These are phyloP conservation scores for Tokudaia tokunoshimensis DNA, from an alignment of 2,797 vertebrate species.

Conservation along the genomic window DNA sequence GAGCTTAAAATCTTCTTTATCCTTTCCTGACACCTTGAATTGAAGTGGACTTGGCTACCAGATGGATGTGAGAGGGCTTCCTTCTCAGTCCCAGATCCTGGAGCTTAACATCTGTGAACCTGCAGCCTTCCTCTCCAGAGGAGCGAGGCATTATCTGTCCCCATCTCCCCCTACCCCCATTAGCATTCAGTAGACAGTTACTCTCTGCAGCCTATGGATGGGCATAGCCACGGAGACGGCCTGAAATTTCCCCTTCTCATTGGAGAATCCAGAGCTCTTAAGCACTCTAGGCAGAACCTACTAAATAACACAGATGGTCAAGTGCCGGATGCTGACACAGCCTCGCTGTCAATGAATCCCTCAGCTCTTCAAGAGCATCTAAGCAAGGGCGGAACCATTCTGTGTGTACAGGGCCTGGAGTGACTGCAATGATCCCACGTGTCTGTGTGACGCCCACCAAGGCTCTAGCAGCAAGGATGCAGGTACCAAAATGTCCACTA, in stretches of 20 bases:
- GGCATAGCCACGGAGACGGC: neutral
- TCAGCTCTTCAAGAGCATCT: neutral
- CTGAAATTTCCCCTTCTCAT: neutral
- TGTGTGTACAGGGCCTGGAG: neutral
- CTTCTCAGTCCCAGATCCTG: neutral
- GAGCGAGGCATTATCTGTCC: neutral
- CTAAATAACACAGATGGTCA: neutral
- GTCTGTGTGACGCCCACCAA: neutral
- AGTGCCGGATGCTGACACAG: neutral
- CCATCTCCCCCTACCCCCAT: neutral
- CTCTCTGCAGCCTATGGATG: neutral
- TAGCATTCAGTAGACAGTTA: neutral
- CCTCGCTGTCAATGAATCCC: neutral
- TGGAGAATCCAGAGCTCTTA: slow-evolving; percentile 12
- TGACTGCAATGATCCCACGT: neutral
- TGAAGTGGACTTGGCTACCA: neutral
- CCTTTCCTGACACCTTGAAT: neutral
- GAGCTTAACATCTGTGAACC: neutral
- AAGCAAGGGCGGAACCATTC: neutral
- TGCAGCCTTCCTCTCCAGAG: neutral
- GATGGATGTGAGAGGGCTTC: neutral
- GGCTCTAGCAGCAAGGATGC: neutral
- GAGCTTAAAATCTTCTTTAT: neutral
- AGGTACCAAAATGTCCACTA: neutral
- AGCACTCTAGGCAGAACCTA: neutral